Evolutionary conservation across 1,140 invertebrate species (phyloP).

Genomic region (Caenorhabditis latens): DNA sequence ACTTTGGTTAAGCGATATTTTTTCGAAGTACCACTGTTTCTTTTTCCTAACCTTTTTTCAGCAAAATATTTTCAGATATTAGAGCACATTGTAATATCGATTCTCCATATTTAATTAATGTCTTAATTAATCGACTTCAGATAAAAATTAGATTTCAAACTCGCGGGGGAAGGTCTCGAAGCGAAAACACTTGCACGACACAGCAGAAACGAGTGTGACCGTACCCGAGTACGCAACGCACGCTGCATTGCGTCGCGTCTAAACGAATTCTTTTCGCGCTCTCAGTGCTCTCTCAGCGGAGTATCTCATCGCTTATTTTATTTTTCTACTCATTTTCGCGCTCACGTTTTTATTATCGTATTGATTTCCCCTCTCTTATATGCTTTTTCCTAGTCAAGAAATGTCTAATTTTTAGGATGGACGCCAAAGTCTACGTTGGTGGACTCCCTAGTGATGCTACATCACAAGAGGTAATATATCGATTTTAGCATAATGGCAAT

Average conservation of each 20-base stretch:
- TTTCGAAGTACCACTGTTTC: background rate
- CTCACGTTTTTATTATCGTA: background rate
- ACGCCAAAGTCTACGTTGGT: conserved; percentile 96
- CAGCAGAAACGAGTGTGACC: conserved; percentile 38
- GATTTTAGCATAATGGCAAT: background rate
- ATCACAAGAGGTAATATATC: conserved; percentile 70
- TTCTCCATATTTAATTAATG: too few relatives aligned
- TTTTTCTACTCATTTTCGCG: background rate
- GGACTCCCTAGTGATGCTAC: conserved; percentile 82
- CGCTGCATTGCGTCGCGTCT: background rate
- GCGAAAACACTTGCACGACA: background rate
- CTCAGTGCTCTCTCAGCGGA: background rate
- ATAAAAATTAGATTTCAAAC: background rate
- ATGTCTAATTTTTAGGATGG: conserved; percentile 77
- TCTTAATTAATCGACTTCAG: too few relatives aligned
- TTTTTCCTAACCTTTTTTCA: too few relatives aligned
- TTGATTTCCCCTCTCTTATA: background rate
- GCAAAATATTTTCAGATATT: too few relatives aligned
- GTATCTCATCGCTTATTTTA: background rate
- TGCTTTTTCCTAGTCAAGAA: background rate
- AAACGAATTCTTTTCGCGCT: conserved; percentile 22
- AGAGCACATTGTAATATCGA: too few relatives aligned
- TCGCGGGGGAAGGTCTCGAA: background rate
- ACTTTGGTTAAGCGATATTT: background rate
- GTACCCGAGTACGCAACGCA: background rate